Evolutionary conservation across 2,113 vertebrate species (phyloP).

Genomic region (Fregata magnificens): DNA sequence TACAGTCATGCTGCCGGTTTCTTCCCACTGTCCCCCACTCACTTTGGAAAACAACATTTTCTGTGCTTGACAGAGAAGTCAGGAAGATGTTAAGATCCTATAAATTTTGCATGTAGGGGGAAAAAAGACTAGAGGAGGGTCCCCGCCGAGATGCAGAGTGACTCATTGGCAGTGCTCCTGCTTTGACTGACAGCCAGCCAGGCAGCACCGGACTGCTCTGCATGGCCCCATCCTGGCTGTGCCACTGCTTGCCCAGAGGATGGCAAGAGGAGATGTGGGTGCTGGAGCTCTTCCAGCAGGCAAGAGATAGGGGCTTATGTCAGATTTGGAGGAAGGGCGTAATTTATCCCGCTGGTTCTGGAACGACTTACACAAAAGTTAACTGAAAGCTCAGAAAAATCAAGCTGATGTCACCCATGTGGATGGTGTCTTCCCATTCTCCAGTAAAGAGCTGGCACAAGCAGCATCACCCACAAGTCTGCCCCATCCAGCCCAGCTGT

Average conservation of each 20-base stretch:
- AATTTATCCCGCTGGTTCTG: neutral
- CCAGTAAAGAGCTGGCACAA: neutral
- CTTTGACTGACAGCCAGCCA: neutral
- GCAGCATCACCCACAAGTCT: neutral
- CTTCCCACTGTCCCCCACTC: neutral
- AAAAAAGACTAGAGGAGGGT: neutral
- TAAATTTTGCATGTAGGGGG: neutral
- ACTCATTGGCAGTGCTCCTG: neutral
- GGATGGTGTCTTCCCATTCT: neutral
- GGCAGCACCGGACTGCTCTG: neutral
- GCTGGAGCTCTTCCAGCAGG: neutral
- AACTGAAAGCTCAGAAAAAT: neutral
- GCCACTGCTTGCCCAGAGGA: neutral
- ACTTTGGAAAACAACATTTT: neutral
- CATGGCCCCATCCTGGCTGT: rapidly evolving
- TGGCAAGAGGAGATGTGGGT: neutral
- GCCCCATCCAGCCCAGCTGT: neutral
- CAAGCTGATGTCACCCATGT: neutral
- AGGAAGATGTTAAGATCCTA: neutral
- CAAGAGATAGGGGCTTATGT: neutral
- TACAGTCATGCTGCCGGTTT: neutral
- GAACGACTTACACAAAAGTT: neutral
- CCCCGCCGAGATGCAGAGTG: rapidly evolving
- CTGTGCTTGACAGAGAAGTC: neutral
- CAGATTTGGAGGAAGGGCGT: neutral